These are phyloP conservation scores for Drosophila seguyi DNA, from an alignment of 1,140 invertebrate genomes.

Conservation along the genomic window DNA sequence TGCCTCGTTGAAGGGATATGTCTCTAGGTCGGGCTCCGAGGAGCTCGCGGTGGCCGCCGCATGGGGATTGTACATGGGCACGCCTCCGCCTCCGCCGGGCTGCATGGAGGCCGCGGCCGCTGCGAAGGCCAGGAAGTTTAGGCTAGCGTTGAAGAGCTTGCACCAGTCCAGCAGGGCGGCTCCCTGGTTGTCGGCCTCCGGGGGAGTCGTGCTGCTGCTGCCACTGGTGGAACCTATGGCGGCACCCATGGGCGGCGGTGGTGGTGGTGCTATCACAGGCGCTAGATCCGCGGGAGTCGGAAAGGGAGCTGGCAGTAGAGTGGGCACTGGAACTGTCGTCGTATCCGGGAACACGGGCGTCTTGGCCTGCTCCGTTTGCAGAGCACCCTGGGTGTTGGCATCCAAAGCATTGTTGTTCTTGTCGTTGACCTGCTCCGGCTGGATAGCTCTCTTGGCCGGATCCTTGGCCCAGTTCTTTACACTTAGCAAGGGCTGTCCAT, in stretches of 20 bases:
- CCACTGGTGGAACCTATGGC: slow-evolving; percentile 9
- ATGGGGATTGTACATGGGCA: slow-evolving; percentile 22
- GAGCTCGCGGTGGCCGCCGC: slow-evolving; percentile 1
- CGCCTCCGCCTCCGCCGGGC: slow-evolving; percentile 29
- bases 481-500: slow-evolving; percentile 60
- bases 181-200: slow-evolving; percentile 70
- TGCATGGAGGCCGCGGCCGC: slow-evolving; percentile 74
- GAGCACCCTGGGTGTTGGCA: slow-evolving; percentile 76
- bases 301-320: slow-evolving; percentile 41
- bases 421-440: slow-evolving; percentile 49
- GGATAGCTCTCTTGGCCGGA: slow-evolving; percentile 60
- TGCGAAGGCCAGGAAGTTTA: slow-evolving; percentile 76
- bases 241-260: slow-evolving; percentile 72
- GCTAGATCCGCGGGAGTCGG: slow-evolving; percentile 31
- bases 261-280: slow-evolving; percentile 35
- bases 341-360: slow-evolving; percentile 15
- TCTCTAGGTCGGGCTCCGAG: slow-evolving; percentile 74
- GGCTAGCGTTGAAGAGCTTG: slow-evolving; percentile 88
- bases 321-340: slow-evolving; percentile 19
- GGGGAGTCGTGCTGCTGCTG: slow-evolving; percentile 53
- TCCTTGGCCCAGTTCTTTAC: slow-evolving; percentile 86
- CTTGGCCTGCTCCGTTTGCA: slow-evolving; percentile 47
- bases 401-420: slow-evolving; percentile 74
- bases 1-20: slow-evolving; percentile 87
- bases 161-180: slow-evolving; percentile 89